Evolutionary conservation across 2,888 invertebrate genomes (phyloP).

Genomic region (Colletes collaris): DNA sequence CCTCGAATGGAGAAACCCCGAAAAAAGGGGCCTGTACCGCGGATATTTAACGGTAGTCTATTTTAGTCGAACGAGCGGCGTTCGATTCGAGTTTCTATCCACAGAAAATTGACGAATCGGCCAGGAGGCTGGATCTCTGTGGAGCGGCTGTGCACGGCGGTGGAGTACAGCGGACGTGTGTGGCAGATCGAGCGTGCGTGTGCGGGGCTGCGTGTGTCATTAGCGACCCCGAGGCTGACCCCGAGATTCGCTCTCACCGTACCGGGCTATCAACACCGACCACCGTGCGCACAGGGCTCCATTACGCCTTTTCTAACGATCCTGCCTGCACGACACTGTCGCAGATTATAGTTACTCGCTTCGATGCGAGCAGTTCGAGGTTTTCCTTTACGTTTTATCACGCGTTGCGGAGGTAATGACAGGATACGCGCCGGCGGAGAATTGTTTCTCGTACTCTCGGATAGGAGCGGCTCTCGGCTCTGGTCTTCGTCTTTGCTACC

Average conservation of each 20-base stretch:
- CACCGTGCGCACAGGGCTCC: constrained; percentile 73
- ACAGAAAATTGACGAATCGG: constrained; percentile 16
- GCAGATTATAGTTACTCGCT: constrained; percentile 53
- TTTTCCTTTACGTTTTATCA: constrained; percentile 50
- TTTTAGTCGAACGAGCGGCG: too few relatives aligned
- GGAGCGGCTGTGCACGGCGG: background rate
- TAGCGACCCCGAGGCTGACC: constrained; percentile 80
- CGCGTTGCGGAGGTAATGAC: constrained; percentile 51
- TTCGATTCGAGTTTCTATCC: background rate
- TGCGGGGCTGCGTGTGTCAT: constrained; percentile 79
- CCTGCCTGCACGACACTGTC: constrained; percentile 63
- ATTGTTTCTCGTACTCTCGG: constrained; percentile 46
- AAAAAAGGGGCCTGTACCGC: too few relatives aligned
- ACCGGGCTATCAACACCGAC: constrained; percentile 77
- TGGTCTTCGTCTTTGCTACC: constrained; percentile 21
- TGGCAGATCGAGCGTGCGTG: constrained; percentile 24
- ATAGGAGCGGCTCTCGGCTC: background rate
- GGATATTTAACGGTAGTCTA: too few relatives aligned
- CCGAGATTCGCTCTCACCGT: constrained; percentile 77
- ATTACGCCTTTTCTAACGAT: constrained; percentile 71
- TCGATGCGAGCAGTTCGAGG: constrained; percentile 41
- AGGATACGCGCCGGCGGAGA: constrained; percentile 40
- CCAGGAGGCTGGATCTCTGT: constrained; percentile 27
- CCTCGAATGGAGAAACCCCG: too few relatives aligned
- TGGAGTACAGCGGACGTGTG: constrained; percentile 6